Percentiles rank a stretch among this genome's conserved stretches.
phyloP scores from a whole-genome alignment of 2,797 vertebrate genomes.

The Eulemur coronatus region DNA sequence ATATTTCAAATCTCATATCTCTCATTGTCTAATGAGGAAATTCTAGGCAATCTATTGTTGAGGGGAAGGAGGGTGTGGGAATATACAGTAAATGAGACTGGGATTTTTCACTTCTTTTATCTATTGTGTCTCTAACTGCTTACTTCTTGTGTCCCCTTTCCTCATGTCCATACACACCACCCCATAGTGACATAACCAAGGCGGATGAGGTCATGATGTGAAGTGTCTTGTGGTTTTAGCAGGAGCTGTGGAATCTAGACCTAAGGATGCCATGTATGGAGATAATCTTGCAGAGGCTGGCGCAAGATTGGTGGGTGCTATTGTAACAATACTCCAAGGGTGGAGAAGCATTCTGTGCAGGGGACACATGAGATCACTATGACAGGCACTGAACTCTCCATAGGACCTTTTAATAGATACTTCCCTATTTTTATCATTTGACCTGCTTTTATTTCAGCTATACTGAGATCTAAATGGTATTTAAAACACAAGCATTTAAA shows the following conservation, averaged over 20 bases:
- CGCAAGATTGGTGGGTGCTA: too few species aligned
- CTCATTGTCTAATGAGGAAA: background rate
- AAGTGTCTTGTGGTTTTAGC: background rate
- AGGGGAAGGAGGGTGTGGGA: background rate
- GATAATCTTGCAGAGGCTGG: background rate
- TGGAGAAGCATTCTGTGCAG: background rate
- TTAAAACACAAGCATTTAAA: constrained; percentile 10
- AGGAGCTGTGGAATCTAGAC: background rate
- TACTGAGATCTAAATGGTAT: background rate
- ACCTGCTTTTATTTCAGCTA: background rate
- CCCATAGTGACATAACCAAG: background rate
- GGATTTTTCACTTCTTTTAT: background rate
- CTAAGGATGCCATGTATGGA: accelerated
- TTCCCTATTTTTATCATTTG: background rate
- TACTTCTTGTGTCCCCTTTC: background rate
- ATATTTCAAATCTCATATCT: background rate
- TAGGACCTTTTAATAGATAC: background rate
- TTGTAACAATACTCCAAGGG: background rate
- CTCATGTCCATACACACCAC: background rate
- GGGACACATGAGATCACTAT: background rate
- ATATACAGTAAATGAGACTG: background rate
- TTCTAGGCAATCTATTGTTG: background rate
- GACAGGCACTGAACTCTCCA: background rate
- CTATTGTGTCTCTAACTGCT: background rate
- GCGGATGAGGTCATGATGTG: background rate